phyloP scores from a whole-genome alignment of 2,888 invertebrate species.

The Agapostemon virescens region DNA sequence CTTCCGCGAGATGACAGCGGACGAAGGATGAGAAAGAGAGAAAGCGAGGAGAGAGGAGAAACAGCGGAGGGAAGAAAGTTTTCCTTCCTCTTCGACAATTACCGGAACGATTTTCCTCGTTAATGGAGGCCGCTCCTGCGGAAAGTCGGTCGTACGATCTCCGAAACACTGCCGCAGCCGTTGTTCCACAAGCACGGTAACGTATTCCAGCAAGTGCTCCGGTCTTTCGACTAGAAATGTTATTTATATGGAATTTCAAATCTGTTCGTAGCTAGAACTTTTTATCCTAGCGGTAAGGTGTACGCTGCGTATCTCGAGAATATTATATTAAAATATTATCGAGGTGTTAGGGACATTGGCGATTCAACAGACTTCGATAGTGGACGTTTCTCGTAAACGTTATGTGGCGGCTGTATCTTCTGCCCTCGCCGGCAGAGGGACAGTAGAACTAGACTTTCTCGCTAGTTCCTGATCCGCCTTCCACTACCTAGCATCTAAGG shows the following conservation, averaged over 20 bases:
- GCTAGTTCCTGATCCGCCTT: no score
- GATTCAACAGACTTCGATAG: no score
- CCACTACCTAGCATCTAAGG: no score
- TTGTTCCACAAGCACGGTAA: neutral
- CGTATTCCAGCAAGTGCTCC: neutral
- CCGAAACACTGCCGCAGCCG: slow-evolving; percentile 26
- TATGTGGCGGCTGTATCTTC: no score
- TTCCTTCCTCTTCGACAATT: slow-evolving; percentile 55
- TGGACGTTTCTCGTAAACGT: no score
- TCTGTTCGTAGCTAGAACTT: no score
- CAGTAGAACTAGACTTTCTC: no score
- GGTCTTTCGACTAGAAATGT: neutral
- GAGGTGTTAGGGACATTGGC: no score
- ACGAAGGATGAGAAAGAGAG: neutral
- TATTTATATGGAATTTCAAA: neutral
- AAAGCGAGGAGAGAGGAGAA: neutral
- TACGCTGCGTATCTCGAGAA: no score
- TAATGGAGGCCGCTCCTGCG: slow-evolving; percentile 39
- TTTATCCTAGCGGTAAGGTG: no score
- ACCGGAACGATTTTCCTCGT: slow-evolving; percentile 60
- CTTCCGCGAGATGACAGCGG: neutral
- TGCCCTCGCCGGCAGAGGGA: no score
- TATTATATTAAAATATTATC: no score
- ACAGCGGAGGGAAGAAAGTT: slow-evolving; percentile 35
- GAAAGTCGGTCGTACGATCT: slow-evolving; percentile 45